Evolutionary conservation across 1,140 invertebrate genomes (phyloP), one percentile per base, ranked within the genome.

Genomic region (Zophobas atratus): DNA sequence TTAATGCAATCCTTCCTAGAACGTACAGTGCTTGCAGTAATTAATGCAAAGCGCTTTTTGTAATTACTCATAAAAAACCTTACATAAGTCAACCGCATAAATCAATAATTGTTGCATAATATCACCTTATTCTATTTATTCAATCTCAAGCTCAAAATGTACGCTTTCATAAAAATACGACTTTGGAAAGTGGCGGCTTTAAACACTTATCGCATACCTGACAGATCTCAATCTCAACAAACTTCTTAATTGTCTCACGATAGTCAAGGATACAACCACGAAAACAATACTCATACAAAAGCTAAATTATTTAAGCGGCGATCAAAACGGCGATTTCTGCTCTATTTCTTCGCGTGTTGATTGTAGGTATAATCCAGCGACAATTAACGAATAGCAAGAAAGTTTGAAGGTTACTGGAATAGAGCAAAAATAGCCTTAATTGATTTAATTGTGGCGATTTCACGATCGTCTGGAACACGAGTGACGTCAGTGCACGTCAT

Each of bases 331-430:
- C 6, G 6, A 43, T 67, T 43, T 67, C 38, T 67, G 60, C 60
- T 67, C 60, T 43, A 67, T 67, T 67, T 67, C 41, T 41, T 41
- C 33, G 60, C 60, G 38, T 60, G 56, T 60, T 60, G 2, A 36
- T 36, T 67, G 20, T 20, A 20, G 20, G 20, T 41, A 36, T 67
- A 67, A 67, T 20, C 43, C 38, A 67, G 60, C 39, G 39, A 43
- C 60, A 33, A 67, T 32, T 33, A 67, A 67, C 43, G 41, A 67
- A 43, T 43, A 67, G n/a, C 0, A 32, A 67, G 38, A 33, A 67
- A 67, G 60, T 67, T 8, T 43, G 57, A 63, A 63, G 57, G 57
- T 63, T 63, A 63, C 6, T 63, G 39, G n/a, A 63, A 63, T 36
- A 63, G 5, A 4, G 20, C 20, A 20, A 63, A 39, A 63, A 63